Evolutionary conservation across 2,113 vertebrate genomes (phyloP).

Genomic region (Solenodon paradoxus): DNA sequence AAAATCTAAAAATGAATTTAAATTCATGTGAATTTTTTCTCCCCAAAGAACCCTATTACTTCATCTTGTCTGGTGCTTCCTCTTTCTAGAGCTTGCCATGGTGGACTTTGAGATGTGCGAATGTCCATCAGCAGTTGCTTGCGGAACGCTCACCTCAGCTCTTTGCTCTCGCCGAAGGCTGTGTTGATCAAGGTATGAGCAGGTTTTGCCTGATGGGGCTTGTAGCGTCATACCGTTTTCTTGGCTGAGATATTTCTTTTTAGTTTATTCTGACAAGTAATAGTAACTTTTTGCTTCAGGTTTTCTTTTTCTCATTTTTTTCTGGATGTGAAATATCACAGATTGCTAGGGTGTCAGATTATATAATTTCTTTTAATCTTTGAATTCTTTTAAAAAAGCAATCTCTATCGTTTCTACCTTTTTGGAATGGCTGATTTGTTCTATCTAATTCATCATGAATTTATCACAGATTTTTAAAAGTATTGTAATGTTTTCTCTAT

Average conservation of each 20-base stretch:
- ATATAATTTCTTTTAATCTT: not conserved
- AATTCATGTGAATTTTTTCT: not conserved
- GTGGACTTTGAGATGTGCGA: constrained; percentile 93
- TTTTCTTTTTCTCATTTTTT: not conserved
- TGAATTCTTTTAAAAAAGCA: not conserved
- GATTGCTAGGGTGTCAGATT: not conserved
- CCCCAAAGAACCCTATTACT: not conserved
- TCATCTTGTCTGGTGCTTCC: not conserved
- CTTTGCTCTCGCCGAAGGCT: constrained; percentile 81
- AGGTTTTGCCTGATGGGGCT: not conserved
- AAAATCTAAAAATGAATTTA: not conserved
- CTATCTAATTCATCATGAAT: not conserved
- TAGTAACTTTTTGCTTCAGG: not conserved
- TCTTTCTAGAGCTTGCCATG: constrained; percentile 89
- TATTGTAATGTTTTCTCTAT: constrained; percentile 28
- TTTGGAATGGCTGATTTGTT: not conserved
- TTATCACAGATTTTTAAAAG: not conserved
- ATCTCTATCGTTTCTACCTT: not conserved
- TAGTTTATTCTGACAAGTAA: not conserved
- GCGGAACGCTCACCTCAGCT: constrained; percentile 93
- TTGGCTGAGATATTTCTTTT: not conserved
- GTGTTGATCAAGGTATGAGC: constrained; percentile 88
- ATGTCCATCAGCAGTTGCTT: constrained; percentile 93
- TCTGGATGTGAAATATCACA: not conserved
- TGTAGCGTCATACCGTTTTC: not conserved